Evolutionary conservation across 2,888 invertebrate genomes (phyloP).

Genomic region (Heteropelma amictum): DNA sequence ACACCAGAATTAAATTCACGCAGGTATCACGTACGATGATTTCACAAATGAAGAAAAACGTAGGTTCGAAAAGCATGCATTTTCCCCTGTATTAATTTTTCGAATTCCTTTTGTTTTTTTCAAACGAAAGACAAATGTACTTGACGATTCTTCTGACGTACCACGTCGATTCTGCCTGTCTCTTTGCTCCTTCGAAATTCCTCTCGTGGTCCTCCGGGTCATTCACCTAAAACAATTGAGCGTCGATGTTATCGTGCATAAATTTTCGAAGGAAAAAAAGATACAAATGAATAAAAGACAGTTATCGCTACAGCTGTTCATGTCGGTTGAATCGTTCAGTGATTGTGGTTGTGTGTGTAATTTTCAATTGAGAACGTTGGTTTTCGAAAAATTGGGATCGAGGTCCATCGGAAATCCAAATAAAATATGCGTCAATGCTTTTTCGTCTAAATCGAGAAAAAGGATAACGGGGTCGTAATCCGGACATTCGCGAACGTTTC

Average conservation of each 20-base stretch:
- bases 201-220: slow-evolving; percentile 72
- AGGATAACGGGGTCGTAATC: slow-evolving; percentile 34
- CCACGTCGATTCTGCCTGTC: slow-evolving; percentile 65
- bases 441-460: slow-evolving; percentile 41
- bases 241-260: neutral
- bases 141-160: slow-evolving; percentile 53
- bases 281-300: too few species aligned
- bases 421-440: slow-evolving; percentile 31
- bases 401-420: slow-evolving; percentile 42
- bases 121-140: neutral
- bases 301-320: too few species aligned
- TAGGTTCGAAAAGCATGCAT: too few species aligned
- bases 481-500: slow-evolving; percentile 35
- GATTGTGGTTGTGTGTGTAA: neutral
- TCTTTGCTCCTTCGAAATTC: slow-evolving; percentile 59
- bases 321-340: neutral
- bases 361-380: too few species aligned
- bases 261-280: too few species aligned
- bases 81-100: neutral
- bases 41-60: too few species aligned
- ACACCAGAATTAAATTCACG: too few species aligned
- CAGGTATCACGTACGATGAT: too few species aligned
- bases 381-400: slow-evolving; percentile 52
- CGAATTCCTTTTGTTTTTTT: neutral
- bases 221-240: slow-evolving; percentile 66